Percentiles rank a stretch among this genome's conserved stretches.
phyloP scores from a whole-genome alignment of 1,140 invertebrate genomes.

The Brachionus koreanus region DNA sequence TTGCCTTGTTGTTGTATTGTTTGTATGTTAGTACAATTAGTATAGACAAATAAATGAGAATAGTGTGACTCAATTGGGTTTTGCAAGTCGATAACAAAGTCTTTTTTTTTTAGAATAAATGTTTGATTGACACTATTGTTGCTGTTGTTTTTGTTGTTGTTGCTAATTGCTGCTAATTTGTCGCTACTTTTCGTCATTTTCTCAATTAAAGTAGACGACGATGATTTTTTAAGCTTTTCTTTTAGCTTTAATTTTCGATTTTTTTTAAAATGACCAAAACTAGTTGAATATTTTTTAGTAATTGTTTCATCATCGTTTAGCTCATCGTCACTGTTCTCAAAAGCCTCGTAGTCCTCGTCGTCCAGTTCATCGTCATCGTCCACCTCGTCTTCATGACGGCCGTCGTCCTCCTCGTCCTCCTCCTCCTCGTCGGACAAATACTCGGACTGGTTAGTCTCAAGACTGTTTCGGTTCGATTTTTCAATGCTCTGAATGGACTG shows the following conservation, averaged over 20 bases:
- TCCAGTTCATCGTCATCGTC: constrained; percentile 46
- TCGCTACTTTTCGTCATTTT: background rate
- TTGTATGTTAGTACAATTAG: constrained; percentile 29
- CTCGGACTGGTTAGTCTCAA: constrained; percentile 55
- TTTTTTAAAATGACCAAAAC: background rate
- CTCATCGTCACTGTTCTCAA: background rate
- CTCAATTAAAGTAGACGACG: background rate
- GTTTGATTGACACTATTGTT: background rate
- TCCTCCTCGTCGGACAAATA: constrained; percentile 53
- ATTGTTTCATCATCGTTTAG: background rate
- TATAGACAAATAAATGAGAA: constrained; percentile 10
- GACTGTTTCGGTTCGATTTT: constrained; percentile 50
- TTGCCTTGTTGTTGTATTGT: background rate
- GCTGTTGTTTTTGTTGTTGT: too few species aligned
- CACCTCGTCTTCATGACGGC: constrained; percentile 41
- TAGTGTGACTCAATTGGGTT: background rate
- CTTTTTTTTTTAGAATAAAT: background rate
- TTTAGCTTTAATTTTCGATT: background rate
- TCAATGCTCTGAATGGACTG: constrained; percentile 45
- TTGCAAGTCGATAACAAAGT: background rate
- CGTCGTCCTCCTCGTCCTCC: constrained; percentile 41
- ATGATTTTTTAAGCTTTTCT: background rate
- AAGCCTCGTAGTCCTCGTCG: constrained; percentile 28
- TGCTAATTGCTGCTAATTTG: background rate
- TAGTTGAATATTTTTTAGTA: background rate